phyloP scores from a whole-genome alignment of 1,140 invertebrate genomes.

The Steinernema feltiae region DNA sequence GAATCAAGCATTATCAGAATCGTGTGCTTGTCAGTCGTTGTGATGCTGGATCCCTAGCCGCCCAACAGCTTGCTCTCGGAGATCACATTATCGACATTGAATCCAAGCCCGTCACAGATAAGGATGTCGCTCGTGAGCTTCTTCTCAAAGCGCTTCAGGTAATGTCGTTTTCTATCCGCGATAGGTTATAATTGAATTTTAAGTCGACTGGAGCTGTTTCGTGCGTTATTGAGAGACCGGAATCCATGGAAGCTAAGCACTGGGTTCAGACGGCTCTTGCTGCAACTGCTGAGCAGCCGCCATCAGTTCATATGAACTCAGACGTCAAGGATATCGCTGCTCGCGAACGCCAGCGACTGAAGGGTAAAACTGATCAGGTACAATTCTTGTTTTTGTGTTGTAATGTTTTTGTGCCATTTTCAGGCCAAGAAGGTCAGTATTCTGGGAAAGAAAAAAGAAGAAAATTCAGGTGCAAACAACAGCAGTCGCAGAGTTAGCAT shows the following conservation, averaged over 20 bases:
- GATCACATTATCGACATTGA: constrained; percentile 44
- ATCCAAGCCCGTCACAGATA: constrained; percentile 36
- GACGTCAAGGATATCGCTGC: constrained; percentile 38
- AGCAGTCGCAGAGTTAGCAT: constrained; percentile 14
- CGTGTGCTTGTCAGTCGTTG: constrained; percentile 19
- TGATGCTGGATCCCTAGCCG: constrained; percentile 39
- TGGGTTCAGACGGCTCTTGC: constrained; percentile 29
- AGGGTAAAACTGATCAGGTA: constrained; percentile 18
- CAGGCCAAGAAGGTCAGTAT: constrained; percentile 22
- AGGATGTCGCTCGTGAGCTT: constrained; percentile 42
- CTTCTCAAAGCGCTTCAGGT: constrained; percentile 34
- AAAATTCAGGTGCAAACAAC: background rate
- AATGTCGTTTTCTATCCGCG: too few species aligned
- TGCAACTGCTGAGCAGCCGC: constrained; percentile 24
- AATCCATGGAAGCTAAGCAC: constrained; percentile 39
- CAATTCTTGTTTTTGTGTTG: background rate
- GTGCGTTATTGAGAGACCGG: constrained; percentile 31
- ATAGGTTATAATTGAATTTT: too few species aligned
- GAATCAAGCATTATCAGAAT: constrained; percentile 30
- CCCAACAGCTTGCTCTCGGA: constrained; percentile 27
- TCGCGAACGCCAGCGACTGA: constrained; percentile 27
- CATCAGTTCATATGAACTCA: constrained; percentile 39
- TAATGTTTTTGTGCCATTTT: background rate
- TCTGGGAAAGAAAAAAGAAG: constrained; percentile 12
- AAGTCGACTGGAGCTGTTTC: background rate